These are phyloP conservation scores for Xenopus tropicalis DNA, from an alignment of 2,113 vertebrate genomes.

Conservation along the genomic window DNA sequence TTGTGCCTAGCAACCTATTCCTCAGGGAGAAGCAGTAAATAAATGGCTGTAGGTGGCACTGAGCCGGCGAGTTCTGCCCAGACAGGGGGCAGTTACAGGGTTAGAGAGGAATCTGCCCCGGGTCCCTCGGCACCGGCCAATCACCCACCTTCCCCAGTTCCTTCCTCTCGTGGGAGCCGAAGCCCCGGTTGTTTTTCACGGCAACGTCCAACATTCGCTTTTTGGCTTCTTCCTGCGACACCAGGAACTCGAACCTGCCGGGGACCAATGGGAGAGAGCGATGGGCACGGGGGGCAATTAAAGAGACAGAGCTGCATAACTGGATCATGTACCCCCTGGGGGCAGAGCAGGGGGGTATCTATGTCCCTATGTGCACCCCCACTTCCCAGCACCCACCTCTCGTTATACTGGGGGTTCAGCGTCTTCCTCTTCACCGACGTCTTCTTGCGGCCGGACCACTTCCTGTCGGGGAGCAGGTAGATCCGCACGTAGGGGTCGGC, in stretches of 20 bases:
- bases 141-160: slow-evolving; percentile 84
- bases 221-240: slow-evolving; percentile 73
- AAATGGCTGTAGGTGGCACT: too few species aligned
- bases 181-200: slow-evolving; percentile 84
- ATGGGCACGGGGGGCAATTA: background rate
- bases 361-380: too few species aligned
- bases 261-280: background rate
- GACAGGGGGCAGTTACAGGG: too few species aligned
- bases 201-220: slow-evolving; percentile 81
- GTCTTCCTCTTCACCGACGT: slow-evolving; percentile 83
- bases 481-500: slow-evolving; percentile 86
- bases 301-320: background rate
- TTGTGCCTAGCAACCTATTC: too few species aligned
- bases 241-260: slow-evolving; percentile 85
- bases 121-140: too few species aligned
- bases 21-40: too few species aligned
- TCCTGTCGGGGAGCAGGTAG: slow-evolving; percentile 88
- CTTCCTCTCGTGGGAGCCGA: slow-evolving; percentile 79
- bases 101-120: too few species aligned
- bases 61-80: too few species aligned
- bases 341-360: too few species aligned
- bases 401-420: slow-evolving; percentile 78
- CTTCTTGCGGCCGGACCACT: slow-evolving; percentile 81
- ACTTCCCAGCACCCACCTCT: too few species aligned
- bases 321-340: too few species aligned